Base-by-base conservation (phyloP, 2,113 vertebrate genomes). In the Morone saxatilis region DNA sequence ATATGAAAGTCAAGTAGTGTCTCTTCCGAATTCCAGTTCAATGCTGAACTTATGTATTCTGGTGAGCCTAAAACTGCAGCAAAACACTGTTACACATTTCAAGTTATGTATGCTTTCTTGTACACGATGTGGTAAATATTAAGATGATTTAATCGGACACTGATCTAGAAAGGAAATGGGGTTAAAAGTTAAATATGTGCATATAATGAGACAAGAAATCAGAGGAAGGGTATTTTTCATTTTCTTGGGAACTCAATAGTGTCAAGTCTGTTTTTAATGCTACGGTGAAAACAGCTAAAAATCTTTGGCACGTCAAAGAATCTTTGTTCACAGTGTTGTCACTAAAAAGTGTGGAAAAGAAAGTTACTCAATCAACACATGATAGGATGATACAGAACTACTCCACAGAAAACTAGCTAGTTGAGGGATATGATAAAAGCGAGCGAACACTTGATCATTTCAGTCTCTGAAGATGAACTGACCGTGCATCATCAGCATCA, bases 371-470 rank as follows among this genome's bases (percentile, higher is more conserved):
- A 38, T 22, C 17, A 51, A 17, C 25, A 20, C 7, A 11, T 47
- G 36, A 54, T n/a, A 22, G 6, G 22, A 31, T 51, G 50, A 48
- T 4, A 20, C 20, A 56, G 41, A 54, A 68, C 36, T 67, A 16
- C 47, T 85, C 6, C 50, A 66, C 41, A 67, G 40, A 77, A 45
- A 47, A 75, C 14, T 4, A 56, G 10, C 1, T 45, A 6, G 47
- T 38, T 60, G 36, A 61, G 4, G 11, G n/a, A 14, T 47, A 47
- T n/a, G 45, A 75, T 71, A 22, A 76, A 47, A 83, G 54, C 2
- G 10, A 65, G 7, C 57, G 11, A 50, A 40, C 25, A 11, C 47
- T 66, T 75, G 73, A 11, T 25, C 61, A 45, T 43, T 43, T 38
- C 36, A 19, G 20, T 20, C 70, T 31, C 48, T 65, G 56, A 63